A percentile compares a stretch with the other conserved stretches of the same genome.
phyloP scores from a whole-genome alignment of 2,113 vertebrate genomes.

The Gopherus evgoodei region DNA sequence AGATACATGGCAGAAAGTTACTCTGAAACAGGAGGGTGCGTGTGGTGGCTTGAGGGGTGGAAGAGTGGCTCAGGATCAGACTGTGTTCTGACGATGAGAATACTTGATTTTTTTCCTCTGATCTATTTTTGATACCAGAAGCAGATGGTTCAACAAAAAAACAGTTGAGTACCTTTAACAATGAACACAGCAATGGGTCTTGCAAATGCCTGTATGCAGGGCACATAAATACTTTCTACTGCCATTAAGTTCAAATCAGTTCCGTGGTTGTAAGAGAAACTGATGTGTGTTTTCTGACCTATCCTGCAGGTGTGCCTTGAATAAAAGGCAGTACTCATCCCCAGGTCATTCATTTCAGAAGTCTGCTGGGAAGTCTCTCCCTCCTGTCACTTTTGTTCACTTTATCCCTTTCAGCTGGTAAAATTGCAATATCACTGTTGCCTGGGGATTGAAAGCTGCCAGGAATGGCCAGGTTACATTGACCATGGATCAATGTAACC shows the following conservation, averaged over 20 bases:
- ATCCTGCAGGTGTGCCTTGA: background rate
- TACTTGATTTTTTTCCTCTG: background rate
- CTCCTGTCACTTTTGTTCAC: accelerated
- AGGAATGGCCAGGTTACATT: background rate
- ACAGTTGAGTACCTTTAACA: background rate
- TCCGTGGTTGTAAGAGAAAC: background rate
- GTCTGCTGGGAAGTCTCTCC: background rate
- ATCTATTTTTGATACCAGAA: accelerated
- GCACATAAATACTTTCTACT: background rate
- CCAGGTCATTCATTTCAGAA: background rate
- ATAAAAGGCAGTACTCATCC: background rate
- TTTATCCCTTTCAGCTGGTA: background rate
- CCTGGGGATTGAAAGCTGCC: background rate
- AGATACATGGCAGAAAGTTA: accelerated
- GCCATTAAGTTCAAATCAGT: background rate
- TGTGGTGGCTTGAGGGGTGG: background rate
- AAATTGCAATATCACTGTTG: accelerated
- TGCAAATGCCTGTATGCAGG: background rate
- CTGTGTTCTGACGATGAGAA: background rate
- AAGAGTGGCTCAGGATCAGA: accelerated
- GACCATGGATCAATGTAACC: background rate
- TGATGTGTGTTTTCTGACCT: background rate
- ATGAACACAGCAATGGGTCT: background rate
- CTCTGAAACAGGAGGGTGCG: background rate
- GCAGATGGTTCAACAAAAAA: background rate